Conservation (phyloP, 2,113 vertebrate species). For the Rhabdomys dilectus region DNA sequence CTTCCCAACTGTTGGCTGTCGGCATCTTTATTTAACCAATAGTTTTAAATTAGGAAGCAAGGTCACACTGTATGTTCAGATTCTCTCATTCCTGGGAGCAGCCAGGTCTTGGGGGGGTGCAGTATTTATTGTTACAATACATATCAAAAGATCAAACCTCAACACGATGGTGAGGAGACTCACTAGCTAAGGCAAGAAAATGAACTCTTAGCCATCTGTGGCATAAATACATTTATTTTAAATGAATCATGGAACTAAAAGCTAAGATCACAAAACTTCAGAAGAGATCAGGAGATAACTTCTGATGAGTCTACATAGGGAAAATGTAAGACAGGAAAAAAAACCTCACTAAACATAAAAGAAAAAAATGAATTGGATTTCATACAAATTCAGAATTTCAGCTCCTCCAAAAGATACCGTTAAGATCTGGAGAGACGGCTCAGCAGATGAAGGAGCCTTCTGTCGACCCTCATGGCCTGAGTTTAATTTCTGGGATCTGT, state of each 20-base stretch:
- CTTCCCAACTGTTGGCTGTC: too few species aligned
- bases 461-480: too few species aligned
- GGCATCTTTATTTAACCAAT: too few species aligned
- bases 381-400: background rate
- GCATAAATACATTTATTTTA: background rate
- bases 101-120: too few species aligned
- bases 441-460: background rate
- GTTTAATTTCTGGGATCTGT: background rate
- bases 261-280: background rate
- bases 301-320: background rate
- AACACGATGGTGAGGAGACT: too few species aligned
- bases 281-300: background rate
- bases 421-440: background rate
- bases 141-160: too few species aligned
- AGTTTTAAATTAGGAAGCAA: too few species aligned
- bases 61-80: too few species aligned
- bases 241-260: background rate
- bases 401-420: background rate
- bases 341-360: background rate
- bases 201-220: background rate
- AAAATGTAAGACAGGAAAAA: background rate
- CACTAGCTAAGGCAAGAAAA: background rate
- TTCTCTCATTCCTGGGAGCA: too few species aligned
- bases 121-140: too few species aligned
- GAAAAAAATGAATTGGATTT: background rate